phyloP scores from a whole-genome alignment of 2,113 vertebrate genomes.

The Panurus biarmicus region DNA sequence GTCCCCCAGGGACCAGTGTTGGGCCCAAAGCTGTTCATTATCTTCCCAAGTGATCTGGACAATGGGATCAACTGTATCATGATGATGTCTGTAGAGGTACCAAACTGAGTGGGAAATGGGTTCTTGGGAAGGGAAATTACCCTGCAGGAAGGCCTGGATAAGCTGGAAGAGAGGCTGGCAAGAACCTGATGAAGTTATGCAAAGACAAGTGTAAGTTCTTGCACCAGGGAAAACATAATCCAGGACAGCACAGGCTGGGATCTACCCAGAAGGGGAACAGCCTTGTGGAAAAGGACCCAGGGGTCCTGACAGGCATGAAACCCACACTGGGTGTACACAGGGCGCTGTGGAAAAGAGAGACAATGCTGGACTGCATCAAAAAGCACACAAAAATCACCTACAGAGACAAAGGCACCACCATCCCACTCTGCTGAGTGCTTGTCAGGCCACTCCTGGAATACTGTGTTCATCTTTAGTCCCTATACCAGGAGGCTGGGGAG shows the following conservation, averaged over 20 bases:
- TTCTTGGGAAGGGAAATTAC: not conserved
- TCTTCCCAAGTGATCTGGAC: too few relatives aligned
- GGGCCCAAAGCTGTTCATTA: not conserved
- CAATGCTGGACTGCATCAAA: not conserved
- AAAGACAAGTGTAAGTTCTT: not conserved
- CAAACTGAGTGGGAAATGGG: not conserved
- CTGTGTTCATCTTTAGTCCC: too few relatives aligned
- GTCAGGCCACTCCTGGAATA: not conserved
- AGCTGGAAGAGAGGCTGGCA: not conserved
- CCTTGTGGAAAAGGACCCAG: not conserved
- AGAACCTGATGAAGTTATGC: too few relatives aligned
- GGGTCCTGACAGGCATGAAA: not conserved
- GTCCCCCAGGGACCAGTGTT: not conserved
- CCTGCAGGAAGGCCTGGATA: not conserved
- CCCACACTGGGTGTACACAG: not conserved
- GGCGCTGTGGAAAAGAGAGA: not conserved
- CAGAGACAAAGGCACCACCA: not conserved
- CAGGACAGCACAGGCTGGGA: not conserved
- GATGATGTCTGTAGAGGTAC: too few relatives aligned
- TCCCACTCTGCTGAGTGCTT: too few relatives aligned
- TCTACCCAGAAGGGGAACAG: not conserved
- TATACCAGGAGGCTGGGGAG: not conserved
- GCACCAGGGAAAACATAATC: not conserved
- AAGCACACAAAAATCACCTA: not conserved
- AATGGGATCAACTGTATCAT: not conserved